These are phyloP conservation scores for Papilio polytes DNA, from an alignment of 1,140 invertebrate species.

Conservation along the genomic window DNA sequence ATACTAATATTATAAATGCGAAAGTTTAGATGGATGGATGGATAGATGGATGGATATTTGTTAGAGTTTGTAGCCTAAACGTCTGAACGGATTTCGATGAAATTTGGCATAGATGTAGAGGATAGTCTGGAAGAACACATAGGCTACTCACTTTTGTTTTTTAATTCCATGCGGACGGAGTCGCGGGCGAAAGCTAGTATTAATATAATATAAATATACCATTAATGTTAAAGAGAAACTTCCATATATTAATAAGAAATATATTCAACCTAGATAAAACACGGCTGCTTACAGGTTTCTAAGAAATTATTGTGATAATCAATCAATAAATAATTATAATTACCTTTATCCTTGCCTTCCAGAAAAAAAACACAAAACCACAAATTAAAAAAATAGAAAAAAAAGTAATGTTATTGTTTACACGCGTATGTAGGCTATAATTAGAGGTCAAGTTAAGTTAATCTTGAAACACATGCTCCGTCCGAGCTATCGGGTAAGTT, in stretches of 20 bases:
- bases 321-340: neutral
- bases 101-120: no score
- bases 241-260: neutral
- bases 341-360: conserved; percentile 37
- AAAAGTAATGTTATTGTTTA: conserved; percentile 41
- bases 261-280: conserved; percentile 24
- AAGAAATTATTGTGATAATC: conserved; percentile 8
- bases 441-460: conserved; percentile 38
- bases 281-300: neutral
- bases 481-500: conserved; percentile 45
- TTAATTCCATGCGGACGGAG: no score
- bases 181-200: no score
- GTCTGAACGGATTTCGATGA: no score
- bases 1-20: no score
- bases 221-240: conserved; percentile 3
- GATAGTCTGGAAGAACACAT: no score
- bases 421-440: conserved; percentile 32
- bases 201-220: neutral
- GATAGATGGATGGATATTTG: no score
- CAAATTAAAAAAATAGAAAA: conserved; percentile 39
- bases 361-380: conserved; percentile 32
- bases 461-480: conserved; percentile 39
- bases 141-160: no score
- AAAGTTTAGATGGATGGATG: no score
- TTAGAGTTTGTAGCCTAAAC: no score